phyloP scores from a whole-genome alignment of 1,140 invertebrate genomes.

The Venustaconcha ellipsiformis region DNA sequence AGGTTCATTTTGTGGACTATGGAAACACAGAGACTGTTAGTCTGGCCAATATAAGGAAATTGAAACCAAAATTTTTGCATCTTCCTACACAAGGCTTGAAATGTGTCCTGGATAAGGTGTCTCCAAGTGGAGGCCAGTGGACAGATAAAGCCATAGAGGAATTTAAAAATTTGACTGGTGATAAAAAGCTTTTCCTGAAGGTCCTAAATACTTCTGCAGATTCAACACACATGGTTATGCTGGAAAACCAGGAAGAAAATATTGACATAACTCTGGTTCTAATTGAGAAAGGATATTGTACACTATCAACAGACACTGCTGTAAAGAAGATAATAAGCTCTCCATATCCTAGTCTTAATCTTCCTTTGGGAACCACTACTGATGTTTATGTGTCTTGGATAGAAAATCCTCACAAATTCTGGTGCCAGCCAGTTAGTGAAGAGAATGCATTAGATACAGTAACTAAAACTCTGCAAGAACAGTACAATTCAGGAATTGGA shows the following conservation, averaged over 20 bases:
- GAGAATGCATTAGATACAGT: slow-evolving; percentile 65
- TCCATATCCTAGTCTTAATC: slow-evolving; percentile 23
- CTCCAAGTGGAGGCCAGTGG: slow-evolving; percentile 32
- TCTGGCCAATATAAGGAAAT: slow-evolving; percentile 33
- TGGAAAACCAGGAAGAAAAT: slow-evolving; percentile 39
- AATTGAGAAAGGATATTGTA: slow-evolving; percentile 35
- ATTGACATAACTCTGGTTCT: slow-evolving; percentile 39
- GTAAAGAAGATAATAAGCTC: slow-evolving; percentile 7
- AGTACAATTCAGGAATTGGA: slow-evolving; percentile 34
- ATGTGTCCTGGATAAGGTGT: slow-evolving; percentile 43
- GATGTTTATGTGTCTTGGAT: slow-evolving; percentile 58
- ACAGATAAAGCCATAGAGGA: slow-evolving; percentile 37
- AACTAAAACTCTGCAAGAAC: slow-evolving; percentile 66
- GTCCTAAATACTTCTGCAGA: slow-evolving; percentile 24
- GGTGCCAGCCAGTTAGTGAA: slow-evolving; percentile 67
- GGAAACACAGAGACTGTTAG: slow-evolving; percentile 57
- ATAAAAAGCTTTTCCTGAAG: slow-evolving; percentile 38
- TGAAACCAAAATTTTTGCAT: slow-evolving; percentile 68
- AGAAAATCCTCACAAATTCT: slow-evolving; percentile 69
- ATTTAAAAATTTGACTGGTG: slow-evolving; percentile 50
- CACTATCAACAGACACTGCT: background rate
- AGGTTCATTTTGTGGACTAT: slow-evolving; percentile 78
- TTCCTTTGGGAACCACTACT: slow-evolving; percentile 14
- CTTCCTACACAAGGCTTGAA: slow-evolving; percentile 53
- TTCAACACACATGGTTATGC: slow-evolving; percentile 27